These are phyloP conservation scores for Epistrophe eligans DNA, from an alignment of 2,888 invertebrate genomes.

Conservation along the genomic window DNA sequence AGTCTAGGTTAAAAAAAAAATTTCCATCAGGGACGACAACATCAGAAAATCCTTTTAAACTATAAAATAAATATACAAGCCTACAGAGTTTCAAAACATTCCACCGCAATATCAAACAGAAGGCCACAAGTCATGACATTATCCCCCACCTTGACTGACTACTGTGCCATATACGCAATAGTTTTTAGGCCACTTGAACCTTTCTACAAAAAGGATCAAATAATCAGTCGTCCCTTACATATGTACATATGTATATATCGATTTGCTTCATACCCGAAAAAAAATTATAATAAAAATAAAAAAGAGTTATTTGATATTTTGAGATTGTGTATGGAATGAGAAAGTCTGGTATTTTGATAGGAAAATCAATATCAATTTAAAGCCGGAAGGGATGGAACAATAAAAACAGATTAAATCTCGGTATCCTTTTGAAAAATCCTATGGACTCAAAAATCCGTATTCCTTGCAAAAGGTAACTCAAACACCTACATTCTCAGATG, in stretches of 20 bases:
- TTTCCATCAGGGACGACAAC: background rate
- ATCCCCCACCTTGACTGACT: background rate
- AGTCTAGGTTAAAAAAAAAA: background rate
- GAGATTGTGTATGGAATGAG: background rate
- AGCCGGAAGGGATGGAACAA: background rate
- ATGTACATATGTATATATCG: too few species aligned
- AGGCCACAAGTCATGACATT: background rate
- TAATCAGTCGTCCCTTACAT: constrained; percentile 1
- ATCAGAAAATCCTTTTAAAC: background rate
- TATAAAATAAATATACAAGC: constrained; percentile 1
- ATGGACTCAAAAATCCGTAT: background rate
- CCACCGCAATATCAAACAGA: background rate
- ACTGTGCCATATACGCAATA: constrained; percentile 13
- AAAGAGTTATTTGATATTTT: constrained; percentile 18
- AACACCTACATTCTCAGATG: too few species aligned
- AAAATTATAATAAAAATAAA: constrained; percentile 3
- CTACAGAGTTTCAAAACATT: background rate
- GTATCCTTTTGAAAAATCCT: background rate
- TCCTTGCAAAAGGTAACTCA: background rate
- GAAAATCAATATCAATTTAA: constrained; percentile 3
- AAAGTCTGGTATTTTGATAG: constrained; percentile 6
- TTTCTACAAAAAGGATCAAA: background rate
- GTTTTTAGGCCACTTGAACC: constrained; percentile 2
- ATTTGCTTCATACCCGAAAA: background rate
- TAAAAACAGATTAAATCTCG: constrained; percentile 11